Evolutionary conservation across 2,113 vertebrate genomes (phyloP).

Genomic region (Pseudorectes ferrugineus): DNA sequence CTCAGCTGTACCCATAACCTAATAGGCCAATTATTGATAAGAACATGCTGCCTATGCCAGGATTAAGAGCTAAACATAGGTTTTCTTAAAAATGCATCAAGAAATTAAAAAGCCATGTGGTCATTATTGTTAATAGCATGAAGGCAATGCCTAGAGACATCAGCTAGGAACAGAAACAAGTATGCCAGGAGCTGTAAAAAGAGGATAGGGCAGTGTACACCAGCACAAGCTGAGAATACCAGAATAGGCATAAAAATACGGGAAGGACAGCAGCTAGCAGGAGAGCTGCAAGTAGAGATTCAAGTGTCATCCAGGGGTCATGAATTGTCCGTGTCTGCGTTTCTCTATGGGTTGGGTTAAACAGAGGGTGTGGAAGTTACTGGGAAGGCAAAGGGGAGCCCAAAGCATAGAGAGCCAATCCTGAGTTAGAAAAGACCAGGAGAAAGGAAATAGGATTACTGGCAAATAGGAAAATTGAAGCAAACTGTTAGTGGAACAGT

Average conservation of each 20-base stretch:
- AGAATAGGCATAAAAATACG: neutral
- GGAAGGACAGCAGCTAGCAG: neutral
- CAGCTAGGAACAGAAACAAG: neutral
- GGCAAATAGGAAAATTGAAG: neutral
- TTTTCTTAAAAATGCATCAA: neutral
- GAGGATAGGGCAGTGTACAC: neutral
- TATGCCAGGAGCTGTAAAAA: neutral
- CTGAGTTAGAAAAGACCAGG: neutral
- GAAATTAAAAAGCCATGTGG: neutral
- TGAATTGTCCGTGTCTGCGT: neutral
- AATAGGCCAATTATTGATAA: conserved; percentile 16
- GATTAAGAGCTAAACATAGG: conserved; percentile 1
- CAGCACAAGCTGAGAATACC: neutral
- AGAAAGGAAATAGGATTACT: neutral
- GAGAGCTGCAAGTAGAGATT: neutral
- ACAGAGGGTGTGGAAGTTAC: neutral
- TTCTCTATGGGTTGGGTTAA: neutral
- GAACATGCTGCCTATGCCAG: neutral
- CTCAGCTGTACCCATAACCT: conserved; percentile 23
- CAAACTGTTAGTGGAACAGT: neutral
- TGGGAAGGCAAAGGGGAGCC: neutral
- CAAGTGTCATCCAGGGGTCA: neutral
- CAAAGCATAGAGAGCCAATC: neutral
- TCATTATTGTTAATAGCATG: neutral
- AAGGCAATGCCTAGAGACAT: neutral